Conservation (phyloP, 92 coral and sea anemone genomes). For the Bergia puertoricense region DNA sequence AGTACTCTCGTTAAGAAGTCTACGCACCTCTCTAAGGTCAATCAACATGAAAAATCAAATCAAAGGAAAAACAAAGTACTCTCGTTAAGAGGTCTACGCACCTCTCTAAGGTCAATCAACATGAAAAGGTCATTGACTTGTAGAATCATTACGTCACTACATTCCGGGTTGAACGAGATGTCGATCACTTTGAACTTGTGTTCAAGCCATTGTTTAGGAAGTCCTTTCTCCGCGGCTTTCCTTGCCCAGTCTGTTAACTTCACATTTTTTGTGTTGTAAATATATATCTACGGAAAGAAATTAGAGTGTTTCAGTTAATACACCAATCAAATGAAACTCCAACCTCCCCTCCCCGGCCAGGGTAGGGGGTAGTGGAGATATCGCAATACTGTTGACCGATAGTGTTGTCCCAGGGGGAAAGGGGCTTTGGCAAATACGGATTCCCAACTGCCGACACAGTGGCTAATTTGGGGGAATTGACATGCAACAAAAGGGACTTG, state of each 20-base stretch:
- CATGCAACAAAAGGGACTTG: too few species aligned
- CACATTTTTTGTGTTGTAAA: conserved; percentile 66
- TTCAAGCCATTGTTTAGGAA: conserved; percentile 81
- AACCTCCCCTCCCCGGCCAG: too few species aligned
- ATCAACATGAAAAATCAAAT: too few species aligned
- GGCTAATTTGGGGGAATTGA: too few species aligned
- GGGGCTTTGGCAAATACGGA: too few species aligned
- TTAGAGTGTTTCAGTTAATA: neutral
- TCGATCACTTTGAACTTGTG: conserved; percentile 63
- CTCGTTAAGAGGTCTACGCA: neutral
- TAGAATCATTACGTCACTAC: conserved; percentile 70
- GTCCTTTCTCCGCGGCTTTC: conserved; percentile 65
- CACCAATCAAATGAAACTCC: too few species aligned
- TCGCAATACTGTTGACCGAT: too few species aligned
- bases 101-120: conserved; percentile 81
- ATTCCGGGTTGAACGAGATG: conserved; percentile 71
- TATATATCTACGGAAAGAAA: conserved; percentile 58
- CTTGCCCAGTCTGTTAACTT: conserved; percentile 87
- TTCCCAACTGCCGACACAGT: too few species aligned
- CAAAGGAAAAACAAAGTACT: neutral
- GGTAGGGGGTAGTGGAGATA: too few species aligned
- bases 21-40: too few species aligned
- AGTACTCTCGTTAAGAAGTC: too few species aligned
- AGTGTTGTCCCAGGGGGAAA: too few species aligned
- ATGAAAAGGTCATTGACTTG: conserved; percentile 74